These are phyloP conservation scores for Paradisaea rubra DNA, from an alignment of 2,113 vertebrate species.

Conservation along the genomic window DNA sequence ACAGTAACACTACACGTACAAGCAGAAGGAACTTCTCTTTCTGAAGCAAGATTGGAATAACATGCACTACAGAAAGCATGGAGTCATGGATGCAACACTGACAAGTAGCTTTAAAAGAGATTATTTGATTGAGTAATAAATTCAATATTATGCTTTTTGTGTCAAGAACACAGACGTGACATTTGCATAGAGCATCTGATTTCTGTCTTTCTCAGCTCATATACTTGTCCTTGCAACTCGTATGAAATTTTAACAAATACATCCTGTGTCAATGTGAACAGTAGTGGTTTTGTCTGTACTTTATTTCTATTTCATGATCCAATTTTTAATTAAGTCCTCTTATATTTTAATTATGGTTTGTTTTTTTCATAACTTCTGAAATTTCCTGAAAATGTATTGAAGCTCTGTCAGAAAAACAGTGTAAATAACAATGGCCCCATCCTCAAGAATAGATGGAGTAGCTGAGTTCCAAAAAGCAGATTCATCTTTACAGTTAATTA, in stretches of 20 bases:
- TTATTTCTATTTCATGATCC: background rate
- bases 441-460: background rate
- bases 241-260: background rate
- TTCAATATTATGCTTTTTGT: background rate
- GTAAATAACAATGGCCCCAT: background rate
- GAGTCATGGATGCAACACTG: background rate
- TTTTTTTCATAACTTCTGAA: background rate
- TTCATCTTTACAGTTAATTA: background rate
- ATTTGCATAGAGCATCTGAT: background rate
- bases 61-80: background rate
- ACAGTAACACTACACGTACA: background rate
- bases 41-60: background rate
- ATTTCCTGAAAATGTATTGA: background rate
- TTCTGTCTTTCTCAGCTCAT: background rate
- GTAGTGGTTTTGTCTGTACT: background rate
- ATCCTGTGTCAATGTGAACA: background rate
- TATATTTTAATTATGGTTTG: background rate
- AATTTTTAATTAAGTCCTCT: background rate
- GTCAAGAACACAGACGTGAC: background rate
- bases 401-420: background rate
- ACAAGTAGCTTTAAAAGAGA: background rate
- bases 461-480: background rate
- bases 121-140: background rate
- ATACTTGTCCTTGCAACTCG: background rate
- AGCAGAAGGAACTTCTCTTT: background rate